A percentile compares a stretch with the other conserved stretches of the same genome.
These are phyloP conservation scores for Tonatia bakeri DNA, from an alignment of 2,113 vertebrate genomes.

Conservation along the genomic window DNA sequence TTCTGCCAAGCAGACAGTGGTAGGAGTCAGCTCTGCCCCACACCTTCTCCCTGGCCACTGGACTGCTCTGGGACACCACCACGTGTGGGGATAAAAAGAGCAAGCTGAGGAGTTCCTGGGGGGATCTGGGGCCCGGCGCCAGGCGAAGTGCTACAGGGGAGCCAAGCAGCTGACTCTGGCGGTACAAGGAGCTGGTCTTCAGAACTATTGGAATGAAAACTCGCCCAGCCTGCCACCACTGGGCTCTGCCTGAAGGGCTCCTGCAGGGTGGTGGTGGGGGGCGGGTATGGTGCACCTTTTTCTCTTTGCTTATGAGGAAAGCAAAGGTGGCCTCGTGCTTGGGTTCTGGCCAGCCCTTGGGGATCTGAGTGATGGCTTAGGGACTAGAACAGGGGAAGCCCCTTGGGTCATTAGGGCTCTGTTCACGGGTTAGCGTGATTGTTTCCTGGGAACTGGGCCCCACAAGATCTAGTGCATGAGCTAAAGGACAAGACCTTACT, in stretches of 20 bases:
- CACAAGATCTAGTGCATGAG: background rate
- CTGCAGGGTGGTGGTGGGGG: rapidly evolving
- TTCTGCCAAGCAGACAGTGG: background rate
- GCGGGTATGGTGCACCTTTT: background rate
- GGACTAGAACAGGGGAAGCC: background rate
- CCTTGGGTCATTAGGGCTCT: background rate
- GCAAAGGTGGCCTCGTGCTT: background rate
- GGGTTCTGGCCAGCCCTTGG: background rate
- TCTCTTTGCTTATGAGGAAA: background rate
- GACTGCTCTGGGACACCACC: background rate
- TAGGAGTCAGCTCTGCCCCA: background rate
- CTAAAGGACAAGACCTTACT: background rate
- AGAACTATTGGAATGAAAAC: background rate
- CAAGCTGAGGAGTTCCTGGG: background rate
- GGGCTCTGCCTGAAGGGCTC: background rate
- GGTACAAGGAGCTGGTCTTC: background rate
- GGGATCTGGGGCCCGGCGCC: background rate
- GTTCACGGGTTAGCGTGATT: background rate
- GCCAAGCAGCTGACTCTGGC: slow-evolving; percentile 51
- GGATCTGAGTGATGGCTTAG: background rate
- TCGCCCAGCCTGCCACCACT: background rate
- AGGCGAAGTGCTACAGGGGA: slow-evolving; percentile 53
- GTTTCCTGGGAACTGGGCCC: background rate
- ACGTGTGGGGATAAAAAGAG: background rate
- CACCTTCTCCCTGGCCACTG: background rate